These are phyloP conservation scores for Lepidocolaptes lacrymiger DNA, from an alignment of 2,797 vertebrate species.

Conservation along the genomic window DNA sequence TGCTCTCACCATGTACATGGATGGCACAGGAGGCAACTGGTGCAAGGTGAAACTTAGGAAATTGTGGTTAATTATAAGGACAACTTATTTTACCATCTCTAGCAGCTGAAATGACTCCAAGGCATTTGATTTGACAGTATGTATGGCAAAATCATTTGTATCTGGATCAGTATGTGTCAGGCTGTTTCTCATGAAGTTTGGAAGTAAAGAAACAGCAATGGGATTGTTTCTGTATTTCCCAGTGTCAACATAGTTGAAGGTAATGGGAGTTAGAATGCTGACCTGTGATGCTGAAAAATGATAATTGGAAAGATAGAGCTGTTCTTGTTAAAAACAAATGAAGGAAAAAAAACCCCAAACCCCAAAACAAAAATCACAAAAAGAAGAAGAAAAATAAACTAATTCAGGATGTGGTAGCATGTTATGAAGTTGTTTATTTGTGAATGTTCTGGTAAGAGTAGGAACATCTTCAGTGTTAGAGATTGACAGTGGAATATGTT, in stretches of 20 bases:
- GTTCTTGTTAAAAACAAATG: not conserved
- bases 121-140: not conserved
- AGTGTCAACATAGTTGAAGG: not conserved
- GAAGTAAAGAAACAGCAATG: not conserved
- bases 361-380: not conserved
- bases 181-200: not conserved
- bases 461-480: not conserved
- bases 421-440: not conserved
- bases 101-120: not conserved
- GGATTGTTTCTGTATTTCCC: not conserved
- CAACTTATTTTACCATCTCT: not conserved
- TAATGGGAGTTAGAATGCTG: not conserved
- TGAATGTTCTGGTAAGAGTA: not conserved
- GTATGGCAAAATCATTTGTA: not conserved
- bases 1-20: not conserved
- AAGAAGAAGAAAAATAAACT: not conserved
- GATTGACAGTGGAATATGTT: not conserved
- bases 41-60: not conserved
- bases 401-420: not conserved
- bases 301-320: not conserved
- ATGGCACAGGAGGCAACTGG: accelerated
- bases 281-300: not conserved
- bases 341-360: no score
- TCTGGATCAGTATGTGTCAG: not conserved
- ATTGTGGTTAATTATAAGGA: not conserved